phyloP scores from a whole-genome alignment of 2,113 vertebrate genomes.

The Suncus etruscus region DNA sequence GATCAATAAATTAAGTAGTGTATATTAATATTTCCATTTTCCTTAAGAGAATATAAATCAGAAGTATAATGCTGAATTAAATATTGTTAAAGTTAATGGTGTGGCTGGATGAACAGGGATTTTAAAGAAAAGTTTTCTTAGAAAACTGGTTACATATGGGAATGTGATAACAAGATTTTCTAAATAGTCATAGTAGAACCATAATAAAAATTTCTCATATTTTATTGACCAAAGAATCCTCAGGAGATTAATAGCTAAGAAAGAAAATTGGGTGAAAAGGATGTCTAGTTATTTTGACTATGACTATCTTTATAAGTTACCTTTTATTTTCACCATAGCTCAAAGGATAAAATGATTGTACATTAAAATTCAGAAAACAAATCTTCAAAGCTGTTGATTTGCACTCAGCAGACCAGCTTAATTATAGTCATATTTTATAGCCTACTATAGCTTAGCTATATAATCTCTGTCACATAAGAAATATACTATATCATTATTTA shows the following conservation, averaged over 20 bases:
- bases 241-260: background rate
- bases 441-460: background rate
- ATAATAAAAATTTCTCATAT: background rate
- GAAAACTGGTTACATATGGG: conserved; percentile 1
- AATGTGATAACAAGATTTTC: background rate
- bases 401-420: background rate
- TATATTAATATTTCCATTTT: background rate
- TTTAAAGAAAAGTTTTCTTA: background rate
- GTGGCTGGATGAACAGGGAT: background rate
- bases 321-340: background rate
- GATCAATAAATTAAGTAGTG: background rate
- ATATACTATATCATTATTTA: background rate
- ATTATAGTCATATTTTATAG: background rate
- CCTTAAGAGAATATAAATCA: background rate
- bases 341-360: background rate
- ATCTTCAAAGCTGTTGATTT: background rate
- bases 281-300: background rate
- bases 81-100: background rate
- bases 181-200: background rate
- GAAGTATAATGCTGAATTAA: background rate
- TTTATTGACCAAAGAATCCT: conserved; percentile 1
- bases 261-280: background rate
- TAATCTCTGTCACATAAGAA: too few species aligned
- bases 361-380: background rate
- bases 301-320: background rate